These are phyloP conservation scores for Rhagoletis pomonella DNA, from an alignment of 1,140 invertebrate genomes.

Conservation along the genomic window DNA sequence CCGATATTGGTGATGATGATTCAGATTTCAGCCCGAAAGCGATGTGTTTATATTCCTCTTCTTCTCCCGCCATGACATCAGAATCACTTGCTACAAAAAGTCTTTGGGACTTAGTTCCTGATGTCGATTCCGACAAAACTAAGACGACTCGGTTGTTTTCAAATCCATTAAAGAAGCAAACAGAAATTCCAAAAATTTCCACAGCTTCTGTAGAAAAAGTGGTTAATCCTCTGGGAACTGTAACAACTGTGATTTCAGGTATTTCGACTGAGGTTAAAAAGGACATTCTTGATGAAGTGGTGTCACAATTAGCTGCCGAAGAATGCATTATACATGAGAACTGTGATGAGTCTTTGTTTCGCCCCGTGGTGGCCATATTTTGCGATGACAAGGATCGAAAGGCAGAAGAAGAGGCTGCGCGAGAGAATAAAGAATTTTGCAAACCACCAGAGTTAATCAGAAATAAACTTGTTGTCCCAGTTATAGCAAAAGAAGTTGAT, in stretches of 20 bases:
- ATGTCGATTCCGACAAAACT: slow-evolving; percentile 67
- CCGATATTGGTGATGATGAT: slow-evolving; percentile 60
- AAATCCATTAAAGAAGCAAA: slow-evolving; percentile 7
- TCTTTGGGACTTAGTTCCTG: slow-evolving; percentile 57
- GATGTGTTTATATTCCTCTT: not conserved
- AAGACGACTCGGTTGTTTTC: slow-evolving; percentile 53
- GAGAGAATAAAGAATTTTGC: slow-evolving; percentile 54
- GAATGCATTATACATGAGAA: slow-evolving; percentile 78
- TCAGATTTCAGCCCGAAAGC: slow-evolving; percentile 47
- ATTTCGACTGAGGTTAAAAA: slow-evolving; percentile 76
- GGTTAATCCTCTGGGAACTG: slow-evolving; percentile 83
- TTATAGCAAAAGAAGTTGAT: slow-evolving; percentile 73
- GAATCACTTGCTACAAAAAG: not conserved
- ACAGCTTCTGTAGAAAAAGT: slow-evolving; percentile 75
- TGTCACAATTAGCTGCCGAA: slow-evolving; percentile 70
- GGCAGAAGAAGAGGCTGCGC: not conserved
- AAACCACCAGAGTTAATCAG: slow-evolving; percentile 66
- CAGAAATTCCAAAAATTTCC: not conserved
- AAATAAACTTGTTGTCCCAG: slow-evolving; percentile 71
- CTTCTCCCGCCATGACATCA: not conserved
- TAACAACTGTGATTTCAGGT: slow-evolving; percentile 75
- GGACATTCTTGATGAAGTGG: slow-evolving; percentile 74
- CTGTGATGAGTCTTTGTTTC: slow-evolving; percentile 79
- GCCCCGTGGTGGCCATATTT: slow-evolving; percentile 77
- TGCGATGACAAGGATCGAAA: slow-evolving; percentile 63